Base-by-base conservation (phyloP, 2,888 invertebrate genomes). In the Sicus ferrugineus region DNA sequence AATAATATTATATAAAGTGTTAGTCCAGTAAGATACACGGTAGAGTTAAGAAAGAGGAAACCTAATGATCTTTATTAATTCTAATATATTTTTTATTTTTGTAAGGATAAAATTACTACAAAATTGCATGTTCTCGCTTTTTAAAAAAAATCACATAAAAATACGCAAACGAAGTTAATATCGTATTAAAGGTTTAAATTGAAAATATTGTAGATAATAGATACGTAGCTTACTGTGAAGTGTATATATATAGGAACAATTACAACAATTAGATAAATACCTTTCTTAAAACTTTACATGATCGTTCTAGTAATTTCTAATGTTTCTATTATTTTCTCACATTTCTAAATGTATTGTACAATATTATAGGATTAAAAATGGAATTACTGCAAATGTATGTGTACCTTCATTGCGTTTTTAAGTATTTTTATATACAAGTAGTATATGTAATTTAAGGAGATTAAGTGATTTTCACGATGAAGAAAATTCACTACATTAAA, bases 1-100 rank as follows among this genome's bases (percentile, higher is more conserved):
- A 76, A 76, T 76, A 75, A 76, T 74, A 74, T 73, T 76, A 72
- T 73, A 76, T 26, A 38, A 38, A 9, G n/a, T 42, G 5, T n/a
- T 42, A n/a, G 42, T 68, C 52, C 64, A 68, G 42, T 62, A 42
- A 14, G 34, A n/a, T 64, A 28, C 19, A 58, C 9, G 30, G 16
- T 61, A n/a, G 34, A 61, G 42, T 61, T 61, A 42, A 61, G 9
- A 58, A 30, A 26, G 42, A 61, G 23, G 16, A 30, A 58, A 42
- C 30, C 56, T 42, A 61, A 61, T 42, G 42, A 42, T 42, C 9
- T 38, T 61, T 42, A 23, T 7, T 23, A 61, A 56, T 5, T 21
- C n/a, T 61, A 31, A 61, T 14, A 7, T 31, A 31, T 38, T 21
- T 38, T 1, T 34, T 28, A 34, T n/a, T 62, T 62, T 38, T 31